Conservation (phyloP, 2,797 vertebrate species). For the Cercopithecus diana region DNA sequence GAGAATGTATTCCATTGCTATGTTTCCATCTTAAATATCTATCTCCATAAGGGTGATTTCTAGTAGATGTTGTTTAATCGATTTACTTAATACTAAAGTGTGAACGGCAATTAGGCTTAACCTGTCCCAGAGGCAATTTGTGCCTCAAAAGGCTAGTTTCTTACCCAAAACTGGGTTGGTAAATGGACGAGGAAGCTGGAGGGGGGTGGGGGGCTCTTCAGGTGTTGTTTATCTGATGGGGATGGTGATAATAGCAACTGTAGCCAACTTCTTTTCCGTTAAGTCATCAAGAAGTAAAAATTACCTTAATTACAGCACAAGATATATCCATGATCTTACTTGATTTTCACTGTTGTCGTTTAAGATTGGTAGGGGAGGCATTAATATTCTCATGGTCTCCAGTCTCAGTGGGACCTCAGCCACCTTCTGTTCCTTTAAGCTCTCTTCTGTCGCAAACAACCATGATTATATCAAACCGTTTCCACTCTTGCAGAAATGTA, state of each 20-base stretch:
- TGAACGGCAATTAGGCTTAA: not conserved
- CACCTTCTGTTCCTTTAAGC: not conserved
- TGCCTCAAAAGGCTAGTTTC: not conserved
- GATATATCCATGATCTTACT: not conserved
- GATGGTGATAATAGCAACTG: not conserved
- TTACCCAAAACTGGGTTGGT: not conserved
- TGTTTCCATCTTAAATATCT: not conserved
- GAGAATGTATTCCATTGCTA: too few relatives aligned
- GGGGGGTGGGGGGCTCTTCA: too few relatives aligned
- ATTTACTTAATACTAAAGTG: not conserved
- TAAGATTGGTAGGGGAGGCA: not conserved
- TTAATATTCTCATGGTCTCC: not conserved
- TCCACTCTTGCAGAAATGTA: not conserved
- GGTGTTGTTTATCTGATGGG: not conserved
- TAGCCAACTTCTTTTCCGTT: not conserved
- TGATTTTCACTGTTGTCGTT: not conserved
- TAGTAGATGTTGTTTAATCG: not conserved
- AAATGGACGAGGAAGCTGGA: not conserved
- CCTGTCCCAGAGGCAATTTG: not conserved
- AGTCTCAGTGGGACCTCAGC: not conserved
- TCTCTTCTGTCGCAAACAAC: rapidly evolving
- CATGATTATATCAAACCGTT: not conserved
- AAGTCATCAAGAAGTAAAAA: not conserved
- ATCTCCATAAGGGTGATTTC: not conserved
- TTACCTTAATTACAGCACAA: not conserved